A percentile compares a stretch with the other conserved stretches of the same genome.
phyloP scores from a whole-genome alignment of 2,797 vertebrate species.

The Adelosebastes latens region DNA sequence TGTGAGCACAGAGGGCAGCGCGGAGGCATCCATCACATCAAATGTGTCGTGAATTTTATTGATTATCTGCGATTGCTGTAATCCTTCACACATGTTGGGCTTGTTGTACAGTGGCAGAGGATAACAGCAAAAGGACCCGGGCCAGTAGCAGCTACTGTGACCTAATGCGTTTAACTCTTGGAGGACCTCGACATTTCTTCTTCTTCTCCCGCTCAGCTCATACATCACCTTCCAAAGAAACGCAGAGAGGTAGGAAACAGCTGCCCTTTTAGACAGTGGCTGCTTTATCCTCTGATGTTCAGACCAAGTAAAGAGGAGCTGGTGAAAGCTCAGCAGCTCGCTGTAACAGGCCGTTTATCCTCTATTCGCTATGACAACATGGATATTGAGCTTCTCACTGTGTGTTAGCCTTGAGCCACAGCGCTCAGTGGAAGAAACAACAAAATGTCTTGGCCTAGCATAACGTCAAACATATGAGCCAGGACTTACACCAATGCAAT shows the following conservation, averaged over 20 bases:
- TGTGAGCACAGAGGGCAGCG: conserved; percentile 63
- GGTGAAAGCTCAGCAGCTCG: conserved; percentile 53
- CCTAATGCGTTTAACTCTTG: conserved; percentile 60
- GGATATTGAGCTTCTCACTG: conserved; percentile 24
- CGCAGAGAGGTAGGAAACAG: conserved; percentile 63
- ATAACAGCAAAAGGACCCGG: conserved; percentile 1
- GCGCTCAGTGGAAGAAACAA: conserved; percentile 25
- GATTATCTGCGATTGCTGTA: conserved; percentile 66
- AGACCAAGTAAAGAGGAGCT: conserved; percentile 43
- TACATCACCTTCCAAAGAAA: conserved; percentile 66
- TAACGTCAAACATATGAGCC: conserved; percentile 10
- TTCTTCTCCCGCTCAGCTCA: conserved; percentile 45
- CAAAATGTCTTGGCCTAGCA: neutral
- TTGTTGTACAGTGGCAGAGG: conserved; percentile 38
- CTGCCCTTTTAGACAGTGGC: conserved; percentile 59
- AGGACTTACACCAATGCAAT: neutral
- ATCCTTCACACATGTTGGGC: conserved; percentile 68
- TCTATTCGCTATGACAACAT: conserved; percentile 33
- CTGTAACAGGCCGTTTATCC: conserved; percentile 42
- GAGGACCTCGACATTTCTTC: conserved; percentile 56
- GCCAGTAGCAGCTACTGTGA: conserved; percentile 64
- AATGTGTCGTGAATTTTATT: conserved; percentile 63
- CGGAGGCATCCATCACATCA: conserved; percentile 66
- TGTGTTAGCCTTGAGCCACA: conserved; percentile 13
- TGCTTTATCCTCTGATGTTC: conserved; percentile 58